phyloP scores from a whole-genome alignment of 2,113 vertebrate species.

The Coturnix japonica region DNA sequence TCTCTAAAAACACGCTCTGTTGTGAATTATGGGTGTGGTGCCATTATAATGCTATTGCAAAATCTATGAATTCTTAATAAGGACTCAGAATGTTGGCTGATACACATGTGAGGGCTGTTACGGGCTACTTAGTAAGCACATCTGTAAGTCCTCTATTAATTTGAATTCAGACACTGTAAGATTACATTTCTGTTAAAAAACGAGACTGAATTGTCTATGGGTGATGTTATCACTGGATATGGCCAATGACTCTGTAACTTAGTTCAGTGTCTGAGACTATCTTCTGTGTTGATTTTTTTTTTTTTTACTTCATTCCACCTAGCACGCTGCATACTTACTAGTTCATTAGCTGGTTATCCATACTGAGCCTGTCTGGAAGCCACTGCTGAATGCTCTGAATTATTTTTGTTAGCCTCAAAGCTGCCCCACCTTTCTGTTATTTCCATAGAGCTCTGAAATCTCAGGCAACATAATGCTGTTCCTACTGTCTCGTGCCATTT shows the following conservation, averaged over 20 bases:
- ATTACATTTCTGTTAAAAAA: neutral
- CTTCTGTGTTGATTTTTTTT: neutral
- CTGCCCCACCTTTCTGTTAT: neutral
- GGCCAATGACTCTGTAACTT: neutral
- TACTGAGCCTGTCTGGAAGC: neutral
- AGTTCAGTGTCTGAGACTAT: neutral
- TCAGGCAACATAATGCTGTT: neutral
- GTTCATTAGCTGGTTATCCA: neutral
- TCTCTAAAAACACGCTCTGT: neutral
- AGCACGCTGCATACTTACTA: neutral
- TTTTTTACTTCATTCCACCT: neutral
- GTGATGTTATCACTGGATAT: neutral
- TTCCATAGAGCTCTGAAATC: neutral
- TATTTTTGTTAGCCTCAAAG: neutral
- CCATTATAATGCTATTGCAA: neutral
- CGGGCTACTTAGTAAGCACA: neutral
- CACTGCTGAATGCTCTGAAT: neutral
- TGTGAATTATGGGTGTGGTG: neutral
- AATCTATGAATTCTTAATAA: conserved; percentile 8
- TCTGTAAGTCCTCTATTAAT: neutral
- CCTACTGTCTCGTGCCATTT: neutral
- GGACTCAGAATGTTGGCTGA: neutral
- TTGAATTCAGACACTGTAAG: neutral
- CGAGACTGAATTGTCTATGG: neutral
- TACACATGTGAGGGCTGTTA: neutral